These are phyloP conservation scores for Epiblema foenella DNA, from an alignment of 2,888 invertebrate genomes.

Conservation along the genomic window DNA sequence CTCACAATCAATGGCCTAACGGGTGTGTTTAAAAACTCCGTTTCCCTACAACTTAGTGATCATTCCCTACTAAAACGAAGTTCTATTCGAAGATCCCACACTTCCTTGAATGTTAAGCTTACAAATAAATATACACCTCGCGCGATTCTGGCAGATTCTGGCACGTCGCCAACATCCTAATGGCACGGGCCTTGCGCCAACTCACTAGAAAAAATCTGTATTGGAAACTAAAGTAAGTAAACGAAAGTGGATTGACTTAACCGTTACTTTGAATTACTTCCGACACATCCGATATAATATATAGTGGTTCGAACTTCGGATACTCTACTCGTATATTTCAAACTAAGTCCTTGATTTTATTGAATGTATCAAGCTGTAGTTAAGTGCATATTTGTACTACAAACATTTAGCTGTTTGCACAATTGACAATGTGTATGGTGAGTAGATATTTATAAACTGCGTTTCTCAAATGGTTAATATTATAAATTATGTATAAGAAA, in stretches of 20 bases:
- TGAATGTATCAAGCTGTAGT: background rate
- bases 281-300: background rate
- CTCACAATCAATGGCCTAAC: conserved; percentile 39
- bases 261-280: conserved; percentile 54
- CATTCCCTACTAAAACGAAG: conserved; percentile 64
- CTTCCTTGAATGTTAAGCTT: conserved; percentile 82
- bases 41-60: conserved; percentile 56
- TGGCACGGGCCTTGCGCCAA: conserved; percentile 75
- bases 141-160: conserved; percentile 70
- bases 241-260: conserved; percentile 72
- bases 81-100: conserved; percentile 79
- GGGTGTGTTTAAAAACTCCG: conserved; percentile 33
- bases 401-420: background rate
- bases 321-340: background rate
- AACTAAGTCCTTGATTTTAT: background rate
- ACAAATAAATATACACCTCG: conserved; percentile 81
- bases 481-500: background rate
- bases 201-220: conserved; percentile 75
- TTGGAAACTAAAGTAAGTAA: conserved; percentile 71
- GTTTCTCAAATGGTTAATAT: background rate
- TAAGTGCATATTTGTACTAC: background rate
- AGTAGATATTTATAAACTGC: background rate
- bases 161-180: conserved; percentile 78
- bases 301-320: conserved; percentile 5
- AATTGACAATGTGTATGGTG: background rate